Evolutionary conservation across 2,888 invertebrate species (phyloP), one percentile per base, ranked within the genome.

Genomic region (Pseudococcus viburni): DNA sequence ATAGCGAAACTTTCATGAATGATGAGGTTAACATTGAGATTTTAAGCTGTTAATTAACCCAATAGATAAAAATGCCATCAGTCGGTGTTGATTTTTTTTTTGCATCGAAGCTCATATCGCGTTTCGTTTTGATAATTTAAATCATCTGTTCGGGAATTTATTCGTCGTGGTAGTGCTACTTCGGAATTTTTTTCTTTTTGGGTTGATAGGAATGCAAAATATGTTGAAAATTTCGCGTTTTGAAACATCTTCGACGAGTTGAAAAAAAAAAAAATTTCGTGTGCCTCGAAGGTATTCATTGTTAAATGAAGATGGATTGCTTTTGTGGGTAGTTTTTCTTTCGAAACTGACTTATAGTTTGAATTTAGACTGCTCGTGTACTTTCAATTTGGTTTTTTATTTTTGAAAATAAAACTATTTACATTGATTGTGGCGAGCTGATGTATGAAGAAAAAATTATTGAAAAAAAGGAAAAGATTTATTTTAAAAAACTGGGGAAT

Each of bases 11-110:
- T 39, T 26, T 73, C 12, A 26, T 77, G 46, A 83, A 83, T n/a
- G 9, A 83, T n/a, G 9, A 83, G 46, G 11, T 42, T 83, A 46
- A 46, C 9, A 83, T 6, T 22, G 12, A 83, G 22, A 83, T 83
- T 83, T 46, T 19, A 11, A 19, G 15, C 46, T 42, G 19, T 83
- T 46, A 46, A 83, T 83, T 17, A 83, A 19, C 33, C 19, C 46
- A 46, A n/a, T 22, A 77, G 80, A 83, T 83, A 83, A 83, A 46
- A 73, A 73, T 73, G 17, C 33, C 73, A 33, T 73, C 6, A 11
- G 1, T 39, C 15, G 1, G 5, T 9, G 15, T 8, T 26, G 33
- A 73, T 17, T 33, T 73, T 73, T 33, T 68, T 68, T 73, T 33
- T 73, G 73, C 73, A 73, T 33, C 73, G 33, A 17, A 33, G 11